Percentiles rank a stretch among this genome's conserved stretches.
Evolutionary conservation across 1,140 invertebrate species (phyloP).

Genomic region (Pseudoatta argentina): DNA sequence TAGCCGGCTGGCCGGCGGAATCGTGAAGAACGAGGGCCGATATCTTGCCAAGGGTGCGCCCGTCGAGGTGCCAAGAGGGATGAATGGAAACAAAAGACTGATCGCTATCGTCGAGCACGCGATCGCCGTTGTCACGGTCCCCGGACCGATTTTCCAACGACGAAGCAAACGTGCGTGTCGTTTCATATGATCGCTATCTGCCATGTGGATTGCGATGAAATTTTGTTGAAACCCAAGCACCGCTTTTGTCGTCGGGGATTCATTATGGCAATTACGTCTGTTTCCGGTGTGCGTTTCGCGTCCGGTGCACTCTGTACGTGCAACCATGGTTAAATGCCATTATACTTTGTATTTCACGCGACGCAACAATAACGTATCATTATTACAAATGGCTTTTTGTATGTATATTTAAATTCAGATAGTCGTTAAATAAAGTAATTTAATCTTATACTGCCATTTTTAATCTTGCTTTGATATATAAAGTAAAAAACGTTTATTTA

Average conservation of each 20-base stretch:
- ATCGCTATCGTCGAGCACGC: conserved; percentile 79
- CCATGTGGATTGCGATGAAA: conserved; percentile 77
- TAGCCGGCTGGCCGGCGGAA: conserved; percentile 69
- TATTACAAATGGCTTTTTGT: background rate
- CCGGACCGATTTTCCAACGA: conserved; percentile 69
- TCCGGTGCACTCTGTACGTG: conserved; percentile 18
- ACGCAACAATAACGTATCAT: background rate
- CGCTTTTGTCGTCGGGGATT: conserved; percentile 71
- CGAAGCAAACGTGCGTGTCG: conserved; percentile 68
- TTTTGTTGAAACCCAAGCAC: conserved; percentile 65
- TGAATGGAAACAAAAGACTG: conserved; percentile 84
- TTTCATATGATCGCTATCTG: conserved; percentile 74
- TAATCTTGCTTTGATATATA: no score
- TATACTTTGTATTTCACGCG: conserved; percentile 24
- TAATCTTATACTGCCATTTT: no score
- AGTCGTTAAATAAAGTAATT: background rate
- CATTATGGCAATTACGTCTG: conserved; percentile 73
- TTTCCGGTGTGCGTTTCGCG: conserved; percentile 67
- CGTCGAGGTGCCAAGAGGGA: conserved; percentile 80
- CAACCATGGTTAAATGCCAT: background rate
- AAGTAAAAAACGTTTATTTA: no score
- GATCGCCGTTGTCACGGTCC: conserved; percentile 74
- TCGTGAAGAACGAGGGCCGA: conserved; percentile 62
- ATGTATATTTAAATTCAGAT: background rate
- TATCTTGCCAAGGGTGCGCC: conserved; percentile 66